Percentiles rank a stretch among this genome's conserved stretches.
Evolutionary conservation across 2,113 vertebrate genomes (phyloP).

Genomic region (Vulpes ferrilata): DNA sequence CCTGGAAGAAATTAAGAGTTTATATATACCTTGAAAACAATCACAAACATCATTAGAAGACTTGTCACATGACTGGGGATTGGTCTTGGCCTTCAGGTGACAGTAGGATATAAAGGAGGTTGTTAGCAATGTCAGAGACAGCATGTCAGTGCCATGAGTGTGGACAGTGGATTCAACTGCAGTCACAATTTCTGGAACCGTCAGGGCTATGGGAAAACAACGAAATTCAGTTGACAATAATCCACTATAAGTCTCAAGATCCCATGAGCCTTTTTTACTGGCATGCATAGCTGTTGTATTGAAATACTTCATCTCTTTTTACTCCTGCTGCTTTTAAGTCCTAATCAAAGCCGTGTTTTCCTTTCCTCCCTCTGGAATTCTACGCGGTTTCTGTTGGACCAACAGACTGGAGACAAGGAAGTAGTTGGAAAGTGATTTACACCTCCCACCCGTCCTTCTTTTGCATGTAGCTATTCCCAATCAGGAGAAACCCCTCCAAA

Average conservation of each 20-base stretch:
- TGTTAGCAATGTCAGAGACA: background rate
- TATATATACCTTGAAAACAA: background rate
- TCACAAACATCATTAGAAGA: background rate
- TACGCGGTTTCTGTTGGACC: background rate
- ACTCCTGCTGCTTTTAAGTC: background rate
- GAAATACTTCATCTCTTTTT: background rate
- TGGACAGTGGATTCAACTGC: background rate
- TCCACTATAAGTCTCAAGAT: background rate
- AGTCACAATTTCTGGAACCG: background rate
- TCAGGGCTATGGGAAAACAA: fast-evolving
- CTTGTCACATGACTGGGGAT: background rate
- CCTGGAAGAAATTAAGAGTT: background rate
- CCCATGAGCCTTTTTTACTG: background rate
- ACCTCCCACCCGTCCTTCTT: background rate
- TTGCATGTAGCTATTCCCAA: background rate
- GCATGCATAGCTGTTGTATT: background rate
- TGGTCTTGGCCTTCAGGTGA: background rate
- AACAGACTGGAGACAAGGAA: background rate
- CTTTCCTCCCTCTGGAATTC: background rate
- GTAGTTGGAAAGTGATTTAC: background rate
- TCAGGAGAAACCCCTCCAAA: background rate
- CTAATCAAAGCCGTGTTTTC: background rate
- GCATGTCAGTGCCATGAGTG: background rate
- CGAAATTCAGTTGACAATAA: background rate
- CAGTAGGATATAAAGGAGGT: background rate